phyloP scores from a whole-genome alignment of 1,140 invertebrate species.

The Periplaneta americana region DNA sequence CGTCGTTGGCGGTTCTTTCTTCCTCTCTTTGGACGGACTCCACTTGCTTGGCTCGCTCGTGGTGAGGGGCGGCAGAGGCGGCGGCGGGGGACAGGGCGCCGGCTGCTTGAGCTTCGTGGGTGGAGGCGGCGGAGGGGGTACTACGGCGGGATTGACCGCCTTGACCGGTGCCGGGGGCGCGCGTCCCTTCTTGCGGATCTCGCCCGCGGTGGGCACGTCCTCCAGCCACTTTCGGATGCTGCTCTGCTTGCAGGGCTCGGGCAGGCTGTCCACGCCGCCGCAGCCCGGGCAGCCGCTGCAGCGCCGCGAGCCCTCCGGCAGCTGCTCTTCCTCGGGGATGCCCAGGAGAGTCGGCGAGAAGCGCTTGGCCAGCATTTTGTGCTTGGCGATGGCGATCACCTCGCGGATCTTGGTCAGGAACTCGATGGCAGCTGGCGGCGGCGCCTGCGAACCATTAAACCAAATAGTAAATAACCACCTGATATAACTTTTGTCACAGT shows the following conservation, averaged over 20 bases:
- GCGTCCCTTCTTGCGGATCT: too few species aligned
- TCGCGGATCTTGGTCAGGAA: slow-evolving; percentile 82
- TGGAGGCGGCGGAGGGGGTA: not conserved
- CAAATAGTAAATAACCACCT: too few species aligned
- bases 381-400: slow-evolving; percentile 80
- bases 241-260: slow-evolving; percentile 60
- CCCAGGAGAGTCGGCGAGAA: slow-evolving; percentile 71
- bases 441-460: too few species aligned
- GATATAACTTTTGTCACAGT: too few species aligned
- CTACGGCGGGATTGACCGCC: slow-evolving; percentile 5
- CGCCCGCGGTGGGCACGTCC: slow-evolving; percentile 49
- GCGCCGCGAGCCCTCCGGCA: slow-evolving; percentile 21
- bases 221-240: slow-evolving; percentile 74
- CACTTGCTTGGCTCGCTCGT: too few species aligned
- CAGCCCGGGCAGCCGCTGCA: slow-evolving; percentile 63
- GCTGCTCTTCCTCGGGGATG: slow-evolving; percentile 71
- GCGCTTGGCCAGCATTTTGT: slow-evolving; percentile 74
- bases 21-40: not conserved
- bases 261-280: slow-evolving; percentile 8
- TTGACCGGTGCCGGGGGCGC: slow-evolving; percentile 8
- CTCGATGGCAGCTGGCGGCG: slow-evolving; percentile 78
- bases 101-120: not conserved
- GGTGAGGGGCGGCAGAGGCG: slow-evolving; percentile 5
- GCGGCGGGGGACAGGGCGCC: slow-evolving; percentile 21
- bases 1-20: slow-evolving; percentile 3